Conservation (phyloP, 2,113 vertebrate species). For the Oreocharis arfaki region DNA sequence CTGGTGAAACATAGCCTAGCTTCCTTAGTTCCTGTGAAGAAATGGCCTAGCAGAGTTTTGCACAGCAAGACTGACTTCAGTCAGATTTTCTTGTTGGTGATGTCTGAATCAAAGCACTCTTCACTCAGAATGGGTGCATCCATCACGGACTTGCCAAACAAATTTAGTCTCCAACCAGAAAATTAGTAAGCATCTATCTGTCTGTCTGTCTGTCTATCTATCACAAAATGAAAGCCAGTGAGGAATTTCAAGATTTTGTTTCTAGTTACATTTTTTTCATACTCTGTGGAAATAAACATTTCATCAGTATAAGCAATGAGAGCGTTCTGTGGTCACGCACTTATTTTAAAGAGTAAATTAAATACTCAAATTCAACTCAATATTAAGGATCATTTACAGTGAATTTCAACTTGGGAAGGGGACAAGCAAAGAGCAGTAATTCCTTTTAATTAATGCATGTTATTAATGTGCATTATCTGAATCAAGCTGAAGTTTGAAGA, state of each 20-base stretch:
- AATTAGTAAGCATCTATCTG: not conserved
- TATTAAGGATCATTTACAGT: not conserved
- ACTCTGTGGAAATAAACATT: not conserved
- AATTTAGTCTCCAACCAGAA: not conserved
- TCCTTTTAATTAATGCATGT: not conserved
- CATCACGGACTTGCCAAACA: not conserved
- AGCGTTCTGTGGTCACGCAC: not conserved
- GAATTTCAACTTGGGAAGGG: not conserved
- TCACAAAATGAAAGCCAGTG: not conserved
- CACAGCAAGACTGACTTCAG: not conserved
- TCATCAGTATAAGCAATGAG: not conserved
- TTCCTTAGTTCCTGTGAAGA: not conserved
- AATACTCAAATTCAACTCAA: not conserved
- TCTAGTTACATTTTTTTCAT: not conserved
- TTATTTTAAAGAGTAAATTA: not conserved
- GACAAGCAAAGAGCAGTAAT: not conserved
- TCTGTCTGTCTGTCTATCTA: too few species aligned
- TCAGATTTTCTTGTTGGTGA: not conserved
- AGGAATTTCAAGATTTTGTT: not conserved
- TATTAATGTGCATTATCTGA: not conserved
- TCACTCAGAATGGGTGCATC: not conserved
- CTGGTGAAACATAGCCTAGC: not conserved
- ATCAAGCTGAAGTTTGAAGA: not conserved
- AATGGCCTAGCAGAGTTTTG: not conserved
- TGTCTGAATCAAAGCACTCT: not conserved